Conservation (phyloP, 2,888 invertebrate species). For the Linnaemya vulpina region DNA sequence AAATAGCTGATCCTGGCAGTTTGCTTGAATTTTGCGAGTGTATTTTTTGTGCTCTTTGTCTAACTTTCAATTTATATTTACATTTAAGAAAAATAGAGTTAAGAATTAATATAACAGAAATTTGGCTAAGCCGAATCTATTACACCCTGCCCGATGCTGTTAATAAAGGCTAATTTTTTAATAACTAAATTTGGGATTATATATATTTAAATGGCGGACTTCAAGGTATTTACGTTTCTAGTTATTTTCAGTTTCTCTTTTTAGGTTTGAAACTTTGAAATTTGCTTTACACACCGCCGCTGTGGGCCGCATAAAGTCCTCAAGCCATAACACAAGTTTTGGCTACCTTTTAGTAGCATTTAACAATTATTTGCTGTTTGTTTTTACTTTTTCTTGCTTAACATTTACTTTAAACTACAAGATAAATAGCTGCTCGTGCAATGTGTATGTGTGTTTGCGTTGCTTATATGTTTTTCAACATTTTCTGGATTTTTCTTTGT, state of each 20-base stretch:
- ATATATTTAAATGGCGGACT: too few relatives aligned
- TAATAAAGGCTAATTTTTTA: too few relatives aligned
- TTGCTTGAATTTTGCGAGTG: neutral
- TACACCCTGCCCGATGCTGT: neutral
- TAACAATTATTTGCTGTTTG: conserved; percentile 8
- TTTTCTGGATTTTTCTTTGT: conserved; percentile 32
- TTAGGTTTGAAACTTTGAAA: neutral
- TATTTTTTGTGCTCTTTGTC: neutral
- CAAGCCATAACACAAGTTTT: neutral
- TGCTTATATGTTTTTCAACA: conserved; percentile 14
- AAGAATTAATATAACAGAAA: neutral
- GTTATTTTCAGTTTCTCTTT: too few relatives aligned
- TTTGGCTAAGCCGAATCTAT: neutral
- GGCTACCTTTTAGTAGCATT: conserved; percentile 10
- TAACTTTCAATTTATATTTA: conserved; percentile 56
- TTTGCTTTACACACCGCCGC: neutral
- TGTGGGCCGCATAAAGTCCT: neutral
- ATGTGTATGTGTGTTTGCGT: conserved; percentile 1
- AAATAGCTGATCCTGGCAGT: neutral
- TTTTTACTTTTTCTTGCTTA: neutral
- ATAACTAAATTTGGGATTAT: too few relatives aligned
- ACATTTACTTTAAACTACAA: conserved; percentile 26
- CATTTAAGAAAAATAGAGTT: conserved; percentile 16
- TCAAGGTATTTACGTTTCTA: too few relatives aligned
- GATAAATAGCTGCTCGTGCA: conserved; percentile 29